Evolutionary conservation across 2,888 invertebrate species (phyloP), one percentile per base, ranked within the genome.

Genomic region (Tenthredo scrophulariae): DNA sequence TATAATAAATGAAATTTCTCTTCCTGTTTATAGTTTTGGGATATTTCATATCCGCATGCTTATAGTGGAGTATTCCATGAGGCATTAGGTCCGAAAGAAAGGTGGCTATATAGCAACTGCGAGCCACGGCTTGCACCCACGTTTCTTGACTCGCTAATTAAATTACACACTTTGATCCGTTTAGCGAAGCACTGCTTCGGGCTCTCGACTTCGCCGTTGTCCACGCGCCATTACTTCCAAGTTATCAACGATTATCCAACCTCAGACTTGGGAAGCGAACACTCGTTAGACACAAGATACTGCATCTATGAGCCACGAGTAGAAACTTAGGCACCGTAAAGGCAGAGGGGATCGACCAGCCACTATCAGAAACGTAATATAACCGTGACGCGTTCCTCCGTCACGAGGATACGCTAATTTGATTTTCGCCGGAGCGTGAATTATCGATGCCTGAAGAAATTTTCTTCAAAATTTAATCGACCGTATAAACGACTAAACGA

Each of bases 101-200:
- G 80, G 65, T 80, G 26, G 15, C 80, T 37, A n/a, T n/a, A n/a
- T n/a, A 46, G 77, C 6, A 9, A 65, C 62, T 65, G 43, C 62
- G 80, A 58, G 46, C 33, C 67, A 26, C 67, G n/a, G 65, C 33
- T 22, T 33, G 18, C 46, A 46, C 67, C 67, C 67, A 29, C 83
- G 46, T 85, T 84, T 87, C 87, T 87, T 84, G 86, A 87, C 88
- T 86, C 85, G 85, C 89, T 92, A 92, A 93, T 92, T 89, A 85
- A 92, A 92, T 93, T 93, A 88, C 43, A 67, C 15, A 43, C 87
- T 88, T 89, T 90, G 86, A 93, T 93, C 92, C 91, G 79, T 88
- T 93, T 92, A 93, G 88, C 88, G 93, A 92, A 92, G 92, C 93
- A 92, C 87, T 88, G 88, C 75, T 86, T 85, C 46, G 85, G 85